phyloP scores from a whole-genome alignment of 1,140 invertebrate genomes.

The Antheraea pernyi region DNA sequence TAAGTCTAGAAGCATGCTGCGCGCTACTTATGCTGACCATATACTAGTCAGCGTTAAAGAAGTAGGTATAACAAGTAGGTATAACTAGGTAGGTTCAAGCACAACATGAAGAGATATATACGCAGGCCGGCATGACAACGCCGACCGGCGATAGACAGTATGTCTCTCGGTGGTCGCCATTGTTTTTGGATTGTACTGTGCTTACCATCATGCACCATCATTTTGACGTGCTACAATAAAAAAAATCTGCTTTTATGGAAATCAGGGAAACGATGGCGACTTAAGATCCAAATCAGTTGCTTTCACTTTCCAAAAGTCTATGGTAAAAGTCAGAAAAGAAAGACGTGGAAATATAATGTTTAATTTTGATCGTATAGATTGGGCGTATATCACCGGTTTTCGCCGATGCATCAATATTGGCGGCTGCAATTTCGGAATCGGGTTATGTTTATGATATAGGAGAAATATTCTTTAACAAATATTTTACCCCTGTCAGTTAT shows the following conservation, averaged over 20 bases:
- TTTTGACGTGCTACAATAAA: too few species aligned
- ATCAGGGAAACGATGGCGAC: not conserved
- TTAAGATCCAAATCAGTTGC: not conserved
- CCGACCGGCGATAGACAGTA: too few species aligned
- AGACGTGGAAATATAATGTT: not conserved
- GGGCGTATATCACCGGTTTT: constrained; percentile 96
- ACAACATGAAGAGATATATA: too few species aligned
- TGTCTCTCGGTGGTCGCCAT: too few species aligned
- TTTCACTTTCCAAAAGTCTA: not conserved
- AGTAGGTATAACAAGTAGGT: constrained; percentile 52
- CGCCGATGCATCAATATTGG: constrained; percentile 92
- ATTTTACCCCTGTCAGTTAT: constrained; percentile 97
- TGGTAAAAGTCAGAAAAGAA: too few species aligned
- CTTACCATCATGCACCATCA: too few species aligned
- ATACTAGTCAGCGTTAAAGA: constrained; percentile 92
- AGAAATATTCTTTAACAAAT: constrained; percentile 93
- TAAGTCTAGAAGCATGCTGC: constrained; percentile 92
- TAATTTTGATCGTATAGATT: constrained; percentile 61
- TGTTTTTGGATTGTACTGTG: too few species aligned
- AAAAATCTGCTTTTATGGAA: too few species aligned
- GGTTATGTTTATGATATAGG: constrained; percentile 93
- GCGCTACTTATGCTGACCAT: constrained; percentile 87
- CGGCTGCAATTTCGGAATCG: constrained; percentile 88
- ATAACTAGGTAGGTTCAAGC: too few species aligned
- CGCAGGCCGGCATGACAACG: too few species aligned